Evolutionary conservation across 1,140 invertebrate species (phyloP), one percentile per base, ranked within the genome.

Genomic region (Elysia chlorotica): DNA sequence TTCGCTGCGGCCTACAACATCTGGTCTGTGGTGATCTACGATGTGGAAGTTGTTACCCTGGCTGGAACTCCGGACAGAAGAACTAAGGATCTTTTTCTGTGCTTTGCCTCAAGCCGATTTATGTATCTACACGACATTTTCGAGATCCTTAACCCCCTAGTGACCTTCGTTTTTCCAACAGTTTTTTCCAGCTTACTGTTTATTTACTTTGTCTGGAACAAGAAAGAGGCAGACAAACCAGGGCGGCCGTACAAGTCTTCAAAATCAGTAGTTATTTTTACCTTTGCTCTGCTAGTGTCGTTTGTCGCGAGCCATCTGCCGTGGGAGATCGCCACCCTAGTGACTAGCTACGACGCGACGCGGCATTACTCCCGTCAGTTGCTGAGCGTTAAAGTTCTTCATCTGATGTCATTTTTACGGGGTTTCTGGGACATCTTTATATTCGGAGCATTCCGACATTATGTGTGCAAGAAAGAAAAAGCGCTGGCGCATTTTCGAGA

Each of bases 1-100:
- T 82, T 81, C 67, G 71, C 79, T 3, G 76, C 81, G 2, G 75
- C 81, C n/a, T 82, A 79, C 67, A 82, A 81, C 69, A 82, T 82
- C 37, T 82, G 81, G 81, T 76, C 78, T 54, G 76, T 82, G 10
- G 78, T 82, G 3, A 62, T 82, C 1, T 82, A 78, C 48, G 76
- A 77, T 28, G 72, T 74, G 14, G 69, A 69, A 19, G 54, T 38
- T 4, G 21, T 33, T 1, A 59, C 2, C 4, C 41, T 56, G 31
- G n/a, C n/a, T n/a, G n/a, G n/a, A n/a, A 36, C 28, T 19, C 35
- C 38, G 10, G 62, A 37, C 21, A 21, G 30, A 38, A 57, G 63
- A 56, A 38, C 33, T 10, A 38, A n/a, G 31, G 28, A 53, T 5
- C 30, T 48, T 31, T 61, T 68, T 25, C 59, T 76, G 38, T 82